Conservation (phyloP, 2,888 invertebrate species). For the Hesperia comma region DNA sequence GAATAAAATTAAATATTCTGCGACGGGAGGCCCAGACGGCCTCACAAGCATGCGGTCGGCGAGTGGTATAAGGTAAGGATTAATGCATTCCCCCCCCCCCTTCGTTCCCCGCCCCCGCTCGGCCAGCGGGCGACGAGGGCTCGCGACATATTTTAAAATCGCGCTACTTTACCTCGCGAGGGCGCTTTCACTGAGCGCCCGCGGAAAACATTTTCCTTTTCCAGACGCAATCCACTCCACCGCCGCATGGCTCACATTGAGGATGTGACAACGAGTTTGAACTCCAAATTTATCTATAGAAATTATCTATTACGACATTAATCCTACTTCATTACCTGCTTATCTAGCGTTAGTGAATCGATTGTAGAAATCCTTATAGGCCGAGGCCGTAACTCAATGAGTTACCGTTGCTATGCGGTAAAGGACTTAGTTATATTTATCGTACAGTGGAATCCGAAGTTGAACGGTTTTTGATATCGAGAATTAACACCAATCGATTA, state of each 20-base stretch:
- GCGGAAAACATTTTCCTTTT: slow-evolving; percentile 25
- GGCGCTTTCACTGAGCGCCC: not conserved
- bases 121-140: slow-evolving; percentile 8
- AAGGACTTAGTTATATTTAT: too few relatives aligned
- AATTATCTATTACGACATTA: not conserved
- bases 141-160: slow-evolving; percentile 33
- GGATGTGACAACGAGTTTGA: not conserved
- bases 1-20: not conserved
- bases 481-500: too few relatives aligned
- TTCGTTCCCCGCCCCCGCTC: not conserved
- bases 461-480: too few relatives aligned
- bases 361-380: too few relatives aligned
- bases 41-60: slow-evolving; percentile 13
- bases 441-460: too few relatives aligned
- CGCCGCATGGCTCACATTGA: not conserved
- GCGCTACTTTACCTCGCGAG: slow-evolving; percentile 24
- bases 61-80: slow-evolving; percentile 24
- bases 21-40: not conserved
- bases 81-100: slow-evolving; percentile 3
- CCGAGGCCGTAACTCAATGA: too few relatives aligned
- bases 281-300: not conserved
- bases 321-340: not conserved
- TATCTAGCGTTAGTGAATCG: too few relatives aligned
- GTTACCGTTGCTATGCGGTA: too few relatives aligned
- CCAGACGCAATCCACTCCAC: slow-evolving; percentile 19